phyloP scores from a whole-genome alignment of 2,113 vertebrate species.

The Cichladusa arquata region DNA sequence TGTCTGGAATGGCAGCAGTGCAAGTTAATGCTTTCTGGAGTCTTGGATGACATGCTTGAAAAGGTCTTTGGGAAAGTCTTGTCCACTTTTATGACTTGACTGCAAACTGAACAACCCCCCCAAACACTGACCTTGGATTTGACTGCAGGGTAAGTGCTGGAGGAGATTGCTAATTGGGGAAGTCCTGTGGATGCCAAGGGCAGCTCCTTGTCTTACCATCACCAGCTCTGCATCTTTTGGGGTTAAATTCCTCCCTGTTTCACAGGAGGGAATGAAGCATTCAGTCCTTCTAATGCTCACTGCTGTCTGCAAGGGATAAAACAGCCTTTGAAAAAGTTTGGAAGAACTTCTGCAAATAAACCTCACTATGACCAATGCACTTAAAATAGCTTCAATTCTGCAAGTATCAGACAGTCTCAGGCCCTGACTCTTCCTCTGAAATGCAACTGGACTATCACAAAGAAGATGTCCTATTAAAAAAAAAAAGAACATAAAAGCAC shows the following conservation, averaged over 20 bases:
- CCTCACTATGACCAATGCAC: background rate
- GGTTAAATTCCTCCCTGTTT: background rate
- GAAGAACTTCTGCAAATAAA: conserved; percentile 19
- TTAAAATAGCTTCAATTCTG: background rate
- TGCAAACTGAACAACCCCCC: background rate
- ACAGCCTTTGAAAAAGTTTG: background rate
- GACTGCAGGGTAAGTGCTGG: background rate
- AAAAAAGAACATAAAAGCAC: background rate
- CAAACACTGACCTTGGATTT: conserved; percentile 14
- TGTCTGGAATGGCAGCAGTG: conserved; percentile 21
- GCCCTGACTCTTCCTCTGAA: background rate
- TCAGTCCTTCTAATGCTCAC: background rate
- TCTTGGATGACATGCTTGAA: background rate
- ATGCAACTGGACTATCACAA: background rate
- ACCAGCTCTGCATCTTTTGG: background rate
- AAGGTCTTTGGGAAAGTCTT: conserved; percentile 18
- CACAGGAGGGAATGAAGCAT: background rate
- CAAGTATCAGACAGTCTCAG: background rate
- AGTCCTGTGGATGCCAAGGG: background rate
- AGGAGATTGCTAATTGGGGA: background rate
- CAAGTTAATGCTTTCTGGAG: conserved; percentile 42
- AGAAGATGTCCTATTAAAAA: background rate
- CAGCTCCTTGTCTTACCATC: background rate
- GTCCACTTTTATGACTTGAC: background rate
- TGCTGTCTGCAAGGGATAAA: background rate